These are phyloP conservation scores for Platycheirus albimanus DNA, from an alignment of 2,888 invertebrate genomes.

Conservation along the genomic window DNA sequence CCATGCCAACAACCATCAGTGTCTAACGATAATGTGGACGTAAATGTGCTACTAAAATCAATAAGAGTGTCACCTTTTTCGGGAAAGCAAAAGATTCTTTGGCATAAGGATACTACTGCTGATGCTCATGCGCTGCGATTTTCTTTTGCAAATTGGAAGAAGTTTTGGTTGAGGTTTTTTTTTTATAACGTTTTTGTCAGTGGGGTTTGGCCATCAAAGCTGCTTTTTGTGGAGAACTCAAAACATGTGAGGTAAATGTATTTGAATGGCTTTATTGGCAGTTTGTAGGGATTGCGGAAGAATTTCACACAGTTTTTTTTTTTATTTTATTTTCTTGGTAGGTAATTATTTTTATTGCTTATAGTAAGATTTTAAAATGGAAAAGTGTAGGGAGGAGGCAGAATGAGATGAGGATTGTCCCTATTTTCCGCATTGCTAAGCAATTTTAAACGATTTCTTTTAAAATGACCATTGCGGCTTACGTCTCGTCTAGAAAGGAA, in stretches of 20 bases:
- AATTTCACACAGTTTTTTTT: conserved; percentile 63
- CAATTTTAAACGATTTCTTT: conserved; percentile 55
- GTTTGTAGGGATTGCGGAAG: conserved; percentile 67
- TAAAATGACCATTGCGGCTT: conserved; percentile 44
- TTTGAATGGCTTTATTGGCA: conserved; percentile 69
- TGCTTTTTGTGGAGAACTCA: conserved; percentile 11
- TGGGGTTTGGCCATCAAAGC: conserved; percentile 30
- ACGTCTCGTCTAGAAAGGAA: conserved; percentile 1
- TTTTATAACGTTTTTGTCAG: conserved; percentile 7
- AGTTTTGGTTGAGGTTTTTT: conserved; percentile 28
- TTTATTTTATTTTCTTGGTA: too few species aligned
- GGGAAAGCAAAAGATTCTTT: conserved; percentile 45
- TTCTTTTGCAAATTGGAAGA: conserved; percentile 38
- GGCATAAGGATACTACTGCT: conserved; percentile 9
- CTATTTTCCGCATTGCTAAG: conserved; percentile 59
- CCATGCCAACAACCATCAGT: conserved; percentile 77
- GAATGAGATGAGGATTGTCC: conserved; percentile 28
- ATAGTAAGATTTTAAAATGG: conserved; percentile 27
- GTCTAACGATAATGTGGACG: conserved; percentile 82
- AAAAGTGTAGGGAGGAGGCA: neutral
- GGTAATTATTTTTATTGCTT: conserved; percentile 69
- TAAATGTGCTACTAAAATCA: conserved; percentile 82
- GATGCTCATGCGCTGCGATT: conserved; percentile 70
- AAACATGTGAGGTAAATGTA: conserved; percentile 55
- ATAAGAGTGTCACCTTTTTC: conserved; percentile 77